Evolutionary conservation across 2,797 vertebrate genomes (phyloP).

Genomic region (Eupleurogrammus muticus): DNA sequence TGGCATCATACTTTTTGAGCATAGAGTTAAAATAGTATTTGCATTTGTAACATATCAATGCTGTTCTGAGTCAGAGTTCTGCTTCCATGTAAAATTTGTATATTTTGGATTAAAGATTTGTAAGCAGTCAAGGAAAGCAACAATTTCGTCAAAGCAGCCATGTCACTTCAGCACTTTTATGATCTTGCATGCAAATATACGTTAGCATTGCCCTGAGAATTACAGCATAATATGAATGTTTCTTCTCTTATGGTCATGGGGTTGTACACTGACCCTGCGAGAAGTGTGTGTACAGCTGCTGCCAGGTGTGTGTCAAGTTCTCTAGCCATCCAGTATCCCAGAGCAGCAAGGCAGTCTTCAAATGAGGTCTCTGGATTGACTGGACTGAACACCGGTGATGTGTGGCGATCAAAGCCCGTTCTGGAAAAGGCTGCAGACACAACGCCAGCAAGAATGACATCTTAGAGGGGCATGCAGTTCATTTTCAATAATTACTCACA

Average conservation of each 20-base stretch:
- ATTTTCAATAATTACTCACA: not conserved
- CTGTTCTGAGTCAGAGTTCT: not conserved
- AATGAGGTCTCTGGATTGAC: conserved; percentile 89
- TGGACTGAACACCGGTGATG: conserved; percentile 92
- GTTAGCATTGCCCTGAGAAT: not conserved
- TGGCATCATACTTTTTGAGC: conserved; percentile 1
- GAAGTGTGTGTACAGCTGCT: conserved; percentile 85
- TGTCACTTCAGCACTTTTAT: too few species aligned
- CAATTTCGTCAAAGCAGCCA: not conserved
- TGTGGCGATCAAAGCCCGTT: conserved; percentile 90
- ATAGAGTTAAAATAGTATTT: not conserved
- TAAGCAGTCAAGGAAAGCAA: not conserved
- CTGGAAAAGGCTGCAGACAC: conserved; percentile 84
- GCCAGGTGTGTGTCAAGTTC: conserved; percentile 86
- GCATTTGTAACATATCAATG: not conserved
- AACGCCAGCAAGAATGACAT: not conserved
- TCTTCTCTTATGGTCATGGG: not conserved
- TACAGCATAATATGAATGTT: not conserved
- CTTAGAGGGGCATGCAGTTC: not conserved
- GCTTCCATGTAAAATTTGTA: not conserved
- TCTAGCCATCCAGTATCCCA: conserved; percentile 85
- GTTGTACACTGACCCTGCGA: conserved; percentile 86
- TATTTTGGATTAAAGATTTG: not conserved
- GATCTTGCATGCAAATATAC: not conserved
- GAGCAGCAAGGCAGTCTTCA: conserved; percentile 90